Conservation (phyloP, 1,140 invertebrate species). For the Leptinotarsa defecta region DNA sequence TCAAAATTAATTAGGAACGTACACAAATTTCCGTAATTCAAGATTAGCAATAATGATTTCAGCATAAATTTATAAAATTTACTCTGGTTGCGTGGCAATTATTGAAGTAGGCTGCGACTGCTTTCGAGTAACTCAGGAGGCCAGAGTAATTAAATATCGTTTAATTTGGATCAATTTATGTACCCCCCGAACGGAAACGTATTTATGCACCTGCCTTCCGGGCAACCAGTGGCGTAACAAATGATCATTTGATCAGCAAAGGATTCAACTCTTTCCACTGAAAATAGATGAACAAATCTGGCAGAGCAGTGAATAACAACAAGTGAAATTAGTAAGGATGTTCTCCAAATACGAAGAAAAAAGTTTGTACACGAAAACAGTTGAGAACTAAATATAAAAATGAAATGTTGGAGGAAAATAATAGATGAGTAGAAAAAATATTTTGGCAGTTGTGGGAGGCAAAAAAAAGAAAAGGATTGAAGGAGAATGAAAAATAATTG, state of each 20-base stretch:
- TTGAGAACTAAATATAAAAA: too few species aligned
- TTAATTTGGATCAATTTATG: constrained; percentile 54
- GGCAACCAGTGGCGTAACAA: not conserved
- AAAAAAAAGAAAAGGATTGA: too few species aligned
- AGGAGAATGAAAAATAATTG: too few species aligned
- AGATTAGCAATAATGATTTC: constrained; percentile 29
- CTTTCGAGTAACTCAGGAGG: constrained; percentile 38
- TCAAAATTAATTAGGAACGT: constrained; percentile 23
- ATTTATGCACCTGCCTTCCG: constrained; percentile 46
- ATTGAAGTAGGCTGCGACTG: constrained; percentile 27
- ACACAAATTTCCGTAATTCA: constrained; percentile 28
- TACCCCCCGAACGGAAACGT: constrained; percentile 41
- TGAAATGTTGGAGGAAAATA: too few species aligned
- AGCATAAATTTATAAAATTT: constrained; percentile 29
- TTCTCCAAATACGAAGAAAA: too few species aligned
- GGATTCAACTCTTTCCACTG: not conserved
- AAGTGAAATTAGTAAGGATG: too few species aligned
- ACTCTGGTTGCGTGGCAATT: constrained; percentile 24
- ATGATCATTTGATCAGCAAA: not conserved
- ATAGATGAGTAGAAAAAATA: too few species aligned
- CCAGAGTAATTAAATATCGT: constrained; percentile 53
- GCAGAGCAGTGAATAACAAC: too few species aligned
- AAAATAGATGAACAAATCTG: too few species aligned
- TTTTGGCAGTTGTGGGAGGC: too few species aligned
- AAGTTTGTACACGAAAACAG: too few species aligned